These are phyloP conservation scores for Drosophila percnosoma DNA, from an alignment of 2,888 invertebrate genomes.

Conservation along the genomic window DNA sequence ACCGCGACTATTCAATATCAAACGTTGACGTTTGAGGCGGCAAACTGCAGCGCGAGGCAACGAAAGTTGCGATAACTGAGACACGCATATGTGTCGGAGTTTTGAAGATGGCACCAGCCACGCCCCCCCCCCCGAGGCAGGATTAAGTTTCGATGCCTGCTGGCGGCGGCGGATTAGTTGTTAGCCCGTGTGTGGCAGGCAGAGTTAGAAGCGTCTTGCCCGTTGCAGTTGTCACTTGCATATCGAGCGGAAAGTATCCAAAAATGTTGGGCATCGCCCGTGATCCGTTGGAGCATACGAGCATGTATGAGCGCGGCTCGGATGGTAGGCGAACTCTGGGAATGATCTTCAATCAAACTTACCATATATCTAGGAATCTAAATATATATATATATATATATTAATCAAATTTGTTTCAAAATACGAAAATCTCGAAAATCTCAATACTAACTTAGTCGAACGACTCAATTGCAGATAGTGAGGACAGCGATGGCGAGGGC, in stretches of 20 bases:
- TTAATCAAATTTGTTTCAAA: not conserved
- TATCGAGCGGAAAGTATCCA: slow-evolving; percentile 30
- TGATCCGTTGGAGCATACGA: slow-evolving; percentile 87
- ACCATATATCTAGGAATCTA: not conserved
- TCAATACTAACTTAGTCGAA: not conserved
- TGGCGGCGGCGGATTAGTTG: slow-evolving; percentile 55
- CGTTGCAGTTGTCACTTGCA: slow-evolving; percentile 69
- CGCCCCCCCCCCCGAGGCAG: slow-evolving; percentile 19
- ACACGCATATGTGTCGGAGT: slow-evolving; percentile 49
- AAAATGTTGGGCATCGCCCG: slow-evolving; percentile 84
- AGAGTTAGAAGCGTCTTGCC: slow-evolving; percentile 75
- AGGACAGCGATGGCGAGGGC: slow-evolving; percentile 96
- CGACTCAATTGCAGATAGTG: slow-evolving; percentile 88
- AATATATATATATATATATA: no score
- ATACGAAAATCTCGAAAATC: not conserved
- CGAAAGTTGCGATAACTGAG: slow-evolving; percentile 55
- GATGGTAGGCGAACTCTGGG: slow-evolving; percentile 56
- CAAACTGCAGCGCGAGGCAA: slow-evolving; percentile 55
- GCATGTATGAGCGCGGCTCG: slow-evolving; percentile 87
- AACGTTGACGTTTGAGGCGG: slow-evolving; percentile 64
- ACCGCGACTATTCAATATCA: slow-evolving; percentile 77
- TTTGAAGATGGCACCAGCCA: slow-evolving; percentile 56
- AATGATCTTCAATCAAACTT: not conserved
- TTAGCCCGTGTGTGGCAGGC: slow-evolving; percentile 27
- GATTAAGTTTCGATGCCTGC: slow-evolving; percentile 43